Evolutionary conservation across 2,888 invertebrate genomes (phyloP).

Genomic region (Blastobasis adustella): DNA sequence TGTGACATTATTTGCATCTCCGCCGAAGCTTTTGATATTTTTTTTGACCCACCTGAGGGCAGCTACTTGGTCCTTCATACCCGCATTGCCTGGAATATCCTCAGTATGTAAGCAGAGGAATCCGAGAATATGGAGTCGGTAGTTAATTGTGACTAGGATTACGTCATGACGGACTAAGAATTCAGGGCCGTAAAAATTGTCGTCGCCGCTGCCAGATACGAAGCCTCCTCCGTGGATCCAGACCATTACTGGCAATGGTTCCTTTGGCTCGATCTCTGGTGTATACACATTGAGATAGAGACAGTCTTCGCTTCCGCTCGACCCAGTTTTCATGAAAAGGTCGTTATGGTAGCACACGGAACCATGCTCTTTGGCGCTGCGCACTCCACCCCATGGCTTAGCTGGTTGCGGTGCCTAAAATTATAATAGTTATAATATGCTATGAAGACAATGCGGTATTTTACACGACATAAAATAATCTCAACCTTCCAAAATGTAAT

Average conservation of each 20-base stretch:
- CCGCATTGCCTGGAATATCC: slow-evolving; percentile 76
- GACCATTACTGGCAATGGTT: slow-evolving; percentile 36
- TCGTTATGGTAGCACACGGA: slow-evolving; percentile 31
- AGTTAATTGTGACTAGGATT: slow-evolving; percentile 40
- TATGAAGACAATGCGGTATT: background rate
- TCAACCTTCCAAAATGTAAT: too few relatives aligned
- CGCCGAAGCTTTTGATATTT: slow-evolving; percentile 36
- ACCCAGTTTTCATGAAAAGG: slow-evolving; percentile 17
- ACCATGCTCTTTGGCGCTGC: slow-evolving; percentile 27
- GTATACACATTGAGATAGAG: slow-evolving; percentile 41
- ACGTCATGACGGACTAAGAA: slow-evolving; percentile 32
- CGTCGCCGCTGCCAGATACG: slow-evolving; percentile 33
- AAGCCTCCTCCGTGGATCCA: slow-evolving; percentile 43
- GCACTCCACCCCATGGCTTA: slow-evolving; percentile 29
- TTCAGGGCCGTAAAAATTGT: slow-evolving; percentile 34
- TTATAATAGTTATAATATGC: background rate
- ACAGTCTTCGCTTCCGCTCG: slow-evolving; percentile 38
- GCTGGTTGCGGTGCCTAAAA: slow-evolving; percentile 37
- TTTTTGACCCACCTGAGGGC: slow-evolving; percentile 38
- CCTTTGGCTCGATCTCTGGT: slow-evolving; percentile 20
- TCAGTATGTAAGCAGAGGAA: slow-evolving; percentile 67
- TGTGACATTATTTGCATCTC: slow-evolving; percentile 33
- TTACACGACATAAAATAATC: background rate
- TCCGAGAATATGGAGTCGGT: slow-evolving; percentile 64
- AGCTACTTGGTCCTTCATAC: slow-evolving; percentile 52